These are phyloP conservation scores for Percina caprodes DNA, from an alignment of 2,113 vertebrate genomes.

Conservation along the genomic window DNA sequence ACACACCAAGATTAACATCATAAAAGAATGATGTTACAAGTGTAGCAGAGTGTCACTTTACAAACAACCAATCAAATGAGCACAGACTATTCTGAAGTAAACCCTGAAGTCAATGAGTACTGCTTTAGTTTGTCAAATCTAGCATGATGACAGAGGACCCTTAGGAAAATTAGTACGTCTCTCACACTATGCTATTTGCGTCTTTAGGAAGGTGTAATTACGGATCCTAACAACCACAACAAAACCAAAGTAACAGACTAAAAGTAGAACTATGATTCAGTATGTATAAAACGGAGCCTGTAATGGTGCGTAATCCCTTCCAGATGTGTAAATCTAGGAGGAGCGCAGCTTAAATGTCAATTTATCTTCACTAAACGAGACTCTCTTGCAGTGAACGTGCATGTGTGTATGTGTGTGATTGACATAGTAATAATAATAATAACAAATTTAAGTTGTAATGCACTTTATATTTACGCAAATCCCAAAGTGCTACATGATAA, in stretches of 20 bases:
- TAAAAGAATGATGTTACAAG: slow-evolving; percentile 1
- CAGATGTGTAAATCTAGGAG: slow-evolving; percentile 75
- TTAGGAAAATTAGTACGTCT: slow-evolving; percentile 49
- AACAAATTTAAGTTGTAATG: too few relatives aligned
- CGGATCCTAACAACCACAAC: slow-evolving; percentile 51
- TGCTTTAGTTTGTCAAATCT: slow-evolving; percentile 23
- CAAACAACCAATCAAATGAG: slow-evolving; percentile 13
- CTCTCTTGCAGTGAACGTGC: slow-evolving; percentile 22
- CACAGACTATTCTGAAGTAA: not conserved
- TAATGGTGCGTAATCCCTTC: slow-evolving; percentile 68
- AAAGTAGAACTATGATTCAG: slow-evolving; percentile 58
- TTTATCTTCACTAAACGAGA: slow-evolving; percentile 47
- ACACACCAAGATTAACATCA: slow-evolving; percentile 17
- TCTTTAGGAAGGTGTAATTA: slow-evolving; percentile 62
- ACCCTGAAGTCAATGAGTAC: not conserved
- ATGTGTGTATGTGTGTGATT: slow-evolving; percentile 19
- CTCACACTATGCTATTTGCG: slow-evolving; percentile 56
- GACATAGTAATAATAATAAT: too few relatives aligned
- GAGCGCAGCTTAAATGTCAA: slow-evolving; percentile 62
- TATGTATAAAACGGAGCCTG: slow-evolving; percentile 42
- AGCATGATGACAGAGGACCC: slow-evolving; percentile 59
- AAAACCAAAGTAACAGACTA: slow-evolving; percentile 44
- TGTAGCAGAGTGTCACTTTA: not conserved
- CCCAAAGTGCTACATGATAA: too few relatives aligned
- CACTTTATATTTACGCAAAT: too few relatives aligned